A percentile compares a stretch with the other conserved stretches of the same genome.
Conservation (phyloP, 2,888 invertebrate genomes). For the Nesidiocoris tenuis region DNA sequence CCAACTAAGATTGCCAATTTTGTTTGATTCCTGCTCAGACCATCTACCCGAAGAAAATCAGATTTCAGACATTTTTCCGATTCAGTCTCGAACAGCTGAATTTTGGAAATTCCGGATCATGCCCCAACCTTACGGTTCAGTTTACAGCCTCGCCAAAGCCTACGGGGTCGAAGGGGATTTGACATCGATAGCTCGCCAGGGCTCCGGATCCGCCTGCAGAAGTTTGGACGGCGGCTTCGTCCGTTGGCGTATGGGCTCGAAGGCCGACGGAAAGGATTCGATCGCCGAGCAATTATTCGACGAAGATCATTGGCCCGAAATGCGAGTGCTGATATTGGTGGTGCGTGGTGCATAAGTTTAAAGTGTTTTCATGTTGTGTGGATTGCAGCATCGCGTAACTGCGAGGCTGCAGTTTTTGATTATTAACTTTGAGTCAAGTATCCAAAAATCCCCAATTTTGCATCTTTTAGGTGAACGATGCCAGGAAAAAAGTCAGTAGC, state of each 20-base stretch:
- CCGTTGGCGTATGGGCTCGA: constrained; percentile 76
- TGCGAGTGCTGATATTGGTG: constrained; percentile 85
- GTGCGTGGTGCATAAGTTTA: constrained; percentile 56
- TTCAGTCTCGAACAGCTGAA: too few relatives aligned
- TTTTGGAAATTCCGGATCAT: too few relatives aligned
- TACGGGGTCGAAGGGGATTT: constrained; percentile 73
- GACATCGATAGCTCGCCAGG: constrained; percentile 75
- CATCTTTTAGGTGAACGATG: constrained; percentile 60
- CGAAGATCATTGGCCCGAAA: constrained; percentile 81
- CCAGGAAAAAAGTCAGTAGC: constrained; percentile 79
- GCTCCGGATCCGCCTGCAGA: constrained; percentile 95
- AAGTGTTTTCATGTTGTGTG: too few relatives aligned
- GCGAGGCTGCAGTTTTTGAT: too few relatives aligned
- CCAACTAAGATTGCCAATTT: too few relatives aligned
- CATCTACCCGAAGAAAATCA: too few relatives aligned
- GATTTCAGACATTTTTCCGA: too few relatives aligned
- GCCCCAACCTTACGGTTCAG: too few relatives aligned
- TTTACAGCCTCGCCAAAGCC: constrained; percentile 63
- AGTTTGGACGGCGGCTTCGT: constrained; percentile 95
- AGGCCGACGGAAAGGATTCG: constrained; percentile 70
- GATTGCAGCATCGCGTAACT: too few relatives aligned
- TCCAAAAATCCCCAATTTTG: too few relatives aligned
- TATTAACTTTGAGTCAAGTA: too few relatives aligned
- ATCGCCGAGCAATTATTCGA: constrained; percentile 72
- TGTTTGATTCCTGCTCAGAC: too few relatives aligned